Conservation (phyloP, 2,113 vertebrate genomes). For the Ptilorrhoa leucosticta region DNA sequence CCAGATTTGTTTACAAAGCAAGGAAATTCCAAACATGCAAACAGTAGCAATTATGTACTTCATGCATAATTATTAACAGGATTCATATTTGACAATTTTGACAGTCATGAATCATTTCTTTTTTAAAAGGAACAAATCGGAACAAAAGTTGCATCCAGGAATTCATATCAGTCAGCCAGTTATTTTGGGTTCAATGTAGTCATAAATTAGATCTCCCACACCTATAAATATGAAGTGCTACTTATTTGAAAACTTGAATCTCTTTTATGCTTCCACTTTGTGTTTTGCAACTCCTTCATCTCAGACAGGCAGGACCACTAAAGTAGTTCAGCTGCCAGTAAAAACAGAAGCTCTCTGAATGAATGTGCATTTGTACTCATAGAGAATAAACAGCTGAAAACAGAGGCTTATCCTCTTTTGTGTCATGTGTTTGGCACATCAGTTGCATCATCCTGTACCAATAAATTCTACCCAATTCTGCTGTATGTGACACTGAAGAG, state of each 20-base stretch:
- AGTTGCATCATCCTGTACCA: not conserved
- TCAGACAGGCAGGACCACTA: not conserved
- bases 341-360: not conserved
- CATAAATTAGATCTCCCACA: not conserved
- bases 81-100: not conserved
- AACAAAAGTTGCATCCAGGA: not conserved
- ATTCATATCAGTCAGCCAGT: not conserved
- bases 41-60: not conserved
- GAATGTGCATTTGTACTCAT: not conserved
- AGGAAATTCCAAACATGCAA: not conserved
- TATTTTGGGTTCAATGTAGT: not conserved
- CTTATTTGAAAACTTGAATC: not conserved
- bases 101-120: not conserved
- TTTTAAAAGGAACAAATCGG: not conserved
- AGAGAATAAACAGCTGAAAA: not conserved
- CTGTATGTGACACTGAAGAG: not conserved
- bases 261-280: not conserved
- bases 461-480: not conserved
- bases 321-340: not conserved
- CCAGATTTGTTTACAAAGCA: not conserved
- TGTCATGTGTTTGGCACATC: not conserved
- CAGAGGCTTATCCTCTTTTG: not conserved
- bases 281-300: not conserved
- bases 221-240: not conserved
- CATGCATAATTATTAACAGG: not conserved